Evolutionary conservation across 2,113 vertebrate species (phyloP), one percentile per base, ranked within the genome.

Genomic region (Rhinopomastus cyanomelas): DNA sequence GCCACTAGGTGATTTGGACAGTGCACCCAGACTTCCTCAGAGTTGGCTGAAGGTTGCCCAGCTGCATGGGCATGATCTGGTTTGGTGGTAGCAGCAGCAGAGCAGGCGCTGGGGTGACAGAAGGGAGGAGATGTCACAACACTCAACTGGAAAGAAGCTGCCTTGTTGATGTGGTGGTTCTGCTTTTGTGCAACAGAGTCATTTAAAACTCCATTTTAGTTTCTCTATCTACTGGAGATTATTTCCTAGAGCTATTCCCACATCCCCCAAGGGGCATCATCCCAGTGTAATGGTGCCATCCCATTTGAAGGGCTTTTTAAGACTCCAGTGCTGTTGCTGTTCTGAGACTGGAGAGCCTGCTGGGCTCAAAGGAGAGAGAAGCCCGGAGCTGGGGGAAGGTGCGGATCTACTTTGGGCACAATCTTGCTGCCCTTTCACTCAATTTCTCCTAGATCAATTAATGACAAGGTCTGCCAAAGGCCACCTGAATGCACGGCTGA

Each of bases 251-350:
- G 32, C 32, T 57, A 0, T 39, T 68, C 68, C 34, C 7, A 14
- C 11, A 26, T 25, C 5, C 26, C 32, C 16, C 4, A 2, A 55
- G 48, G 15, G 3, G 0, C 23, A 3, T 0, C 20, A 4, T 26
- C 9, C 8, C 8, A 5, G 14, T 77, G 22, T 37, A 42, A 0
- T 4, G 26, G 4, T 42, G 14, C 22, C 39, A 8, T 37, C 11
- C 14, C 21, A 0, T 48, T 39, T 55, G 23, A 11, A 51, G 23
- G 46, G 29, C 5, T 75, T 78, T 44, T 56, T 29, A 11, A 60
- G 53, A 25, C 13, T 42, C 9, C 26, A 27, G n/a, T 13, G n/a
- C 12, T 29, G 18, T 15, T 7, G 2, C 0, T 30, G 2, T 42
- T 26, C 25, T 66, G n/a, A 39, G 55, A 5, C 2, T 7, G 65